Evolutionary conservation across 2,888 invertebrate genomes (phyloP), one percentile per base, ranked within the genome.

Genomic region (Taphrorychus bicolor): DNA sequence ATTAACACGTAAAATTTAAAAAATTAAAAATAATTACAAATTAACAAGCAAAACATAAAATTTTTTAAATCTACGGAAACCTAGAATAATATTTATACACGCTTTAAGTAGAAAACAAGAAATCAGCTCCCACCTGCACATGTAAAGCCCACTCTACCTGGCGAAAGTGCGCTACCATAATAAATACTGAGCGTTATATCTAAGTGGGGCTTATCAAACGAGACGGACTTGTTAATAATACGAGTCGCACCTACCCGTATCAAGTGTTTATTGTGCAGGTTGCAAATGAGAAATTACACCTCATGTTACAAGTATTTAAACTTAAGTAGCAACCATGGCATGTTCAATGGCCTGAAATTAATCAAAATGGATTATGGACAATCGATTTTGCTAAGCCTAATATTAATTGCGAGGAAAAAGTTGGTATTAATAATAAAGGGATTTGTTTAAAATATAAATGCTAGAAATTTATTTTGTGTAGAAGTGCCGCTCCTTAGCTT

Each of bases 141-240:
- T n/a, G 9, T 32, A 32, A 32, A 45, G 14, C 45, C 45, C 45
- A 45, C 45, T 16, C 7, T 5, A 42, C 7, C 16, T 5, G 45
- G 19, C 21, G 22, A 58, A 64, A 58, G 58, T 59, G 58, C 52
- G 51, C 42, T 51, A 51, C 49, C 18, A 52, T 42, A 22, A 58
- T 64, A 64, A 64, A 59, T 58, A 52, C 58, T 14, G 52, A 58
- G 53, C 32, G 58, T 58, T 42, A 40, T 63, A 51, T 59, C 45
- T 58, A 64, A 58, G 45, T 45, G 64, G 24, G 58, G 53, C 53
- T 57, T 58, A 64, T 64, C 58, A 58, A 56, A 57, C 57, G 52
- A 64, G 52, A 18, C 23, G 32, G 41, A 56, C 51, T 59, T 64
- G 53, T 64, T 64, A 64, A 59, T 63, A 63, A 63, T 64, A 64